These are phyloP conservation scores for Mallotus villosus DNA, from an alignment of 2,797 vertebrate species.

Conservation along the genomic window DNA sequence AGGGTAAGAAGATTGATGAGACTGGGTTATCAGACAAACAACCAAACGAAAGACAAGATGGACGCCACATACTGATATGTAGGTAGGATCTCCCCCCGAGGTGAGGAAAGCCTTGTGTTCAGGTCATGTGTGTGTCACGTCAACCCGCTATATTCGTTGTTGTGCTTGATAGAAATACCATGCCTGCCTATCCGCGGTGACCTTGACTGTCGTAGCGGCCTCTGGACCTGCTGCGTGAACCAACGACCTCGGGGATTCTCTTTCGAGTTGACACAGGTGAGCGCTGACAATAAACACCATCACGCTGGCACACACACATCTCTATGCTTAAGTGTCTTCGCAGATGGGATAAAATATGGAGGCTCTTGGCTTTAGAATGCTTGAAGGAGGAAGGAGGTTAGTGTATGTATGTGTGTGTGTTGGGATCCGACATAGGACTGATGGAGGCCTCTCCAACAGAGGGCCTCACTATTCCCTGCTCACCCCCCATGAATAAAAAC, in stretches of 20 bases:
- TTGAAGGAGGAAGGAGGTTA: not conserved
- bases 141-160: too few species aligned
- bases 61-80: too few species aligned
- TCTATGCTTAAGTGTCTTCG: conserved; percentile 23
- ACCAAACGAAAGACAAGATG: too few species aligned
- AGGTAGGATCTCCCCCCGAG: too few species aligned
- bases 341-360: conserved; percentile 14
- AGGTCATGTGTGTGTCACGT: too few species aligned
- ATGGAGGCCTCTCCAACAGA: conserved; percentile 38
- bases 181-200: not conserved
- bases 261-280: conserved; percentile 11
- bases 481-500: conserved; percentile 52
- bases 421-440: conserved; percentile 20
- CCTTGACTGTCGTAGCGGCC: not conserved
- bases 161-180: not conserved
- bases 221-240: not conserved
- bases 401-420: conserved; percentile 1
- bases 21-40: too few species aligned
- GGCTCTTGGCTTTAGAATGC: not conserved
- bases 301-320: not conserved
- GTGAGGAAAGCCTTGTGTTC: too few species aligned
- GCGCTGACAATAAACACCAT: conserved; percentile 33
- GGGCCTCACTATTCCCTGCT: conserved; percentile 36
- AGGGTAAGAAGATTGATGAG: too few species aligned
- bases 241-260: not conserved